A percentile compares a stretch with the other conserved stretches of the same genome.
Conservation (phyloP, 2,888 invertebrate genomes). For the Pseudeuparius sepicola region DNA sequence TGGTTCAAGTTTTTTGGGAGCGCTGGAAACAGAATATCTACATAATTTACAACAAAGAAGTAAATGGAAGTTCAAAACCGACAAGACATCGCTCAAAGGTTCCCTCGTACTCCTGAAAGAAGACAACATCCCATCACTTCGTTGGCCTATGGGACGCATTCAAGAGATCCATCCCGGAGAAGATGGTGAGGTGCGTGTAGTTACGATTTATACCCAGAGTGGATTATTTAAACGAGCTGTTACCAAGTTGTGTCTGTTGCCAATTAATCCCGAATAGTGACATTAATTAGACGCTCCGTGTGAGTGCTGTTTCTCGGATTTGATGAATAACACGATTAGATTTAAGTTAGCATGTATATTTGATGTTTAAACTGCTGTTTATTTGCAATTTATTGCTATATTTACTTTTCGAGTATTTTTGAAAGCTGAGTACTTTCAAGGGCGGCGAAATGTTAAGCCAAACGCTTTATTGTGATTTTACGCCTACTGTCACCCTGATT, state of each 20-base stretch:
- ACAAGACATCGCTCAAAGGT: slow-evolving; percentile 4
- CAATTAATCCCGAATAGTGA: too few species aligned
- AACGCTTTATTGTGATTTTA: too few species aligned
- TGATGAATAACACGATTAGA: too few species aligned
- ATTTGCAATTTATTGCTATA: too few species aligned
- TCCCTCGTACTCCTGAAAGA: slow-evolving; percentile 16
- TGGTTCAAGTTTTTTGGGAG: slow-evolving; percentile 21
- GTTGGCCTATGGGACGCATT: slow-evolving; percentile 16
- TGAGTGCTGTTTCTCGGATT: too few species aligned
- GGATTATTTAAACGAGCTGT: slow-evolving; percentile 7
- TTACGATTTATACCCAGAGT: slow-evolving; percentile 10
- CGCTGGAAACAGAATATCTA: slow-evolving; percentile 24
- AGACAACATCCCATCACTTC: slow-evolving; percentile 15
- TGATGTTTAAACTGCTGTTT: too few species aligned
- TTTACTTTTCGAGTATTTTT: too few species aligned
- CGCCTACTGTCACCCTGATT: too few species aligned
- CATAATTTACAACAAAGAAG: slow-evolving; percentile 19
- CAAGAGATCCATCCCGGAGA: slow-evolving; percentile 12
- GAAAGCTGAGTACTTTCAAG: too few species aligned
- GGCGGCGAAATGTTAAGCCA: too few species aligned
- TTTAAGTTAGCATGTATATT: too few species aligned
- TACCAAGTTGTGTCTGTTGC: slow-evolving; percentile 7
- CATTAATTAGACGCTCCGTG: too few species aligned
- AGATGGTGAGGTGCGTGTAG: slow-evolving; percentile 15
- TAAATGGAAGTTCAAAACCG: slow-evolving; percentile 14